Conservation (phyloP, 2,113 vertebrate genomes). For the Nettapus auritus region DNA sequence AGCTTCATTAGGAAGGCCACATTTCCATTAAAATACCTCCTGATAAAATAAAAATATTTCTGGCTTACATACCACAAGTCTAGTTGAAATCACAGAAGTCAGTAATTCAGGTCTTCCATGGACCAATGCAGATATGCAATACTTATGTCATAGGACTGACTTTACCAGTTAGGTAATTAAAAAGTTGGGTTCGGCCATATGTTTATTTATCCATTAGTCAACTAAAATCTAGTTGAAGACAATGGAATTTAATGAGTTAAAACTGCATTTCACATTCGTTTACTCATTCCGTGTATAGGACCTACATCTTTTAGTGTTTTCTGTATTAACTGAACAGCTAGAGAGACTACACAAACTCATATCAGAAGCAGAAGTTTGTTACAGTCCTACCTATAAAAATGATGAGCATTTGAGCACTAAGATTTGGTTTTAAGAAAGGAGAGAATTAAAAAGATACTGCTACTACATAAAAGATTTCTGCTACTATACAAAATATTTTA, state of each 20-base stretch:
- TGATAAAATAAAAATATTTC: neutral
- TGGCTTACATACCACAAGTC: neutral
- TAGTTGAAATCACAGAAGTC: neutral
- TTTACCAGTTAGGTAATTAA: neutral
- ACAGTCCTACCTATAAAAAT: neutral
- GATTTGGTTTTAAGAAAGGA: neutral
- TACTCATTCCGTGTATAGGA: neutral
- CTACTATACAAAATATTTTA: neutral
- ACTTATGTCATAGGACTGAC: neutral
- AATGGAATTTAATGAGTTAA: neutral
- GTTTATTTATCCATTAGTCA: neutral
- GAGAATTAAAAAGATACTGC: neutral
- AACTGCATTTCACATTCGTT: neutral
- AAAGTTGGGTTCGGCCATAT: neutral
- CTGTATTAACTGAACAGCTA: neutral
- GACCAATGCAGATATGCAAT: neutral
- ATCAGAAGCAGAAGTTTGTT: neutral
- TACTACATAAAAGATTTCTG: neutral
- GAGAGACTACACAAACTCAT: neutral
- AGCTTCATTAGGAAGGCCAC: neutral
- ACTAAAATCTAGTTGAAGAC: neutral
- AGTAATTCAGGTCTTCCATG: neutral
- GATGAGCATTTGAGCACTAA: neutral
- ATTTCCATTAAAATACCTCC: neutral
- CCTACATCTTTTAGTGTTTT: neutral